These are phyloP conservation scores for Phalacrocorax carbo DNA, from an alignment of 2,113 vertebrate species.

Conservation along the genomic window DNA sequence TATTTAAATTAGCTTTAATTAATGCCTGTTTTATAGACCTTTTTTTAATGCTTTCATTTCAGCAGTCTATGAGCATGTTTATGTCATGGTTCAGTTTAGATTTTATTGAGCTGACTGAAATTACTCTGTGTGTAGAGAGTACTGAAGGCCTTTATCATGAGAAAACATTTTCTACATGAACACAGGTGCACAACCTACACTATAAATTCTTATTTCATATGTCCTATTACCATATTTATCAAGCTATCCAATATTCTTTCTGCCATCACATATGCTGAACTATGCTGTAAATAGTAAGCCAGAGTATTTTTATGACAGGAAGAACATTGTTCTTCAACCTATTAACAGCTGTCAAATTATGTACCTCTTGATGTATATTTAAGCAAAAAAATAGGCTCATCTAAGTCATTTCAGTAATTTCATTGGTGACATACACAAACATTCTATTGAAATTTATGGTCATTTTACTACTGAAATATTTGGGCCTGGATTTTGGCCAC, in stretches of 20 bases:
- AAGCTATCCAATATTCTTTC: background rate
- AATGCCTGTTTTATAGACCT: background rate
- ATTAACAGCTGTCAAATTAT: background rate
- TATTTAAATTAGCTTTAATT: conserved; percentile 34
- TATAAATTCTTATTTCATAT: background rate
- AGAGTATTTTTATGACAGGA: background rate
- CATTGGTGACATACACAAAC: background rate
- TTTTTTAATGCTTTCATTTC: background rate
- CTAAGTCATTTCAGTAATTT: background rate
- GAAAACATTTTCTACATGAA: conserved; percentile 13
- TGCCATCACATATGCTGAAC: background rate
- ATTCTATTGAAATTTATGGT: background rate
- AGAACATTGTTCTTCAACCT: background rate
- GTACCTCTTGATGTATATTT: background rate
- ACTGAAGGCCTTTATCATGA: conserved; percentile 26
- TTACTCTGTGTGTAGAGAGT: background rate
- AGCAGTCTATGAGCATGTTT: background rate
- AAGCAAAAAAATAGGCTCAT: background rate
- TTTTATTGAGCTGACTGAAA: conserved; percentile 35
- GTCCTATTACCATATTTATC: background rate
- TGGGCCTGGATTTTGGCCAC: background rate
- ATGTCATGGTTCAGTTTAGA: conserved; percentile 9
- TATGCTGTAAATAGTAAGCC: background rate
- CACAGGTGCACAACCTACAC: background rate
- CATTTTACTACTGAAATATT: background rate